Evolutionary conservation across 2,797 vertebrate species (phyloP).

Genomic region (Aplochiton taeniatus): DNA sequence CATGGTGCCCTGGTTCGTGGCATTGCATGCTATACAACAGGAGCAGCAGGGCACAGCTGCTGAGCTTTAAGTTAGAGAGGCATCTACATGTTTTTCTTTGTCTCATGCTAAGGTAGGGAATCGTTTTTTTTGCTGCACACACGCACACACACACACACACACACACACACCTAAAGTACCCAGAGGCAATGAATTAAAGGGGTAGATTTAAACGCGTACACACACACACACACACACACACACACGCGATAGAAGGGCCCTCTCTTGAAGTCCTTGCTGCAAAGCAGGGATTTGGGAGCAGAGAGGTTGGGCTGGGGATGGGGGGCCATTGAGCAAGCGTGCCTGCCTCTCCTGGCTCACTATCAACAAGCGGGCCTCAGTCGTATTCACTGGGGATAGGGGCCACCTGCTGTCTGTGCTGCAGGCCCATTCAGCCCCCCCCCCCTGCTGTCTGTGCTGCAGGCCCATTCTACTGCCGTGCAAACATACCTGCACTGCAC

Average conservation of each 20-base stretch:
- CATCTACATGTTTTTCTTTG: too few species aligned
- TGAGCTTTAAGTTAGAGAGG: too few species aligned
- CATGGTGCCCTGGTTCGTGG: too few species aligned
- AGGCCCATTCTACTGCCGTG: slow-evolving; percentile 22
- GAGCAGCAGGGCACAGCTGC: too few species aligned
- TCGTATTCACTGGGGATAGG: slow-evolving; percentile 46
- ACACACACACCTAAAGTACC: slow-evolving; percentile 1
- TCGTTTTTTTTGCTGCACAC: too few species aligned
- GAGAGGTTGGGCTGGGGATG: slow-evolving; percentile 16
- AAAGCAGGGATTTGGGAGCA: slow-evolving; percentile 17
- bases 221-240: slow-evolving; percentile 22
- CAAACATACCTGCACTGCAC: slow-evolving; percentile 17
- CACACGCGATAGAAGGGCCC: background rate
- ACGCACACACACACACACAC: slow-evolving; percentile 10
- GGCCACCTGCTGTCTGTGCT: slow-evolving; percentile 62
- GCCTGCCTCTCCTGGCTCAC: slow-evolving; percentile 37
- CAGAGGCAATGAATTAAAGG: slow-evolving; percentile 7
- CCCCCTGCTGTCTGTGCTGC: slow-evolving; percentile 60
- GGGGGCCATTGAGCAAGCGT: slow-evolving; percentile 26
- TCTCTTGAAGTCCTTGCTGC: slow-evolving; percentile 8
- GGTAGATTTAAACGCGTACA: background rate
- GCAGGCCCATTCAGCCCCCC: slow-evolving; percentile 18
- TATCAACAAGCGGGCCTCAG: slow-evolving; percentile 59
- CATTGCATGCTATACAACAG: too few species aligned
- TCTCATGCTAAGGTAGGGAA: too few species aligned